Percentiles rank a stretch among this genome's conserved stretches.
Conservation (phyloP, 1,140 invertebrate genomes). For the Drosophila nigrodunni region DNA sequence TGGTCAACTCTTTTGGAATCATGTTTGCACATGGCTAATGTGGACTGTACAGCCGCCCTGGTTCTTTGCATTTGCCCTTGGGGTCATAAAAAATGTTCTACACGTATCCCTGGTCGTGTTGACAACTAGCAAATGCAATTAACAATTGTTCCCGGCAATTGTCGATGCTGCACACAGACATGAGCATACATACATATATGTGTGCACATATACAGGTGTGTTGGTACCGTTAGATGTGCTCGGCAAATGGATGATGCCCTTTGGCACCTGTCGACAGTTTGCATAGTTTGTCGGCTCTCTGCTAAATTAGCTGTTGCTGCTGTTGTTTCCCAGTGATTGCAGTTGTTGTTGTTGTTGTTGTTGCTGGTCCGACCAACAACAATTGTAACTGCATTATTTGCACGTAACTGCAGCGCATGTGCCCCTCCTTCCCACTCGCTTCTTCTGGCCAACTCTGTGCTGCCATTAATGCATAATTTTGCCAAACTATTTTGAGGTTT, state of each 20-base stretch:
- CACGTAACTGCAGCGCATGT: constrained; percentile 40
- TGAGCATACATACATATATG: constrained; percentile 5
- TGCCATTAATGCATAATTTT: constrained; percentile 83
- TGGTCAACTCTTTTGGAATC: constrained; percentile 6
- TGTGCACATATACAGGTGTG: constrained; percentile 5
- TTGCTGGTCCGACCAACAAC: constrained; percentile 38
- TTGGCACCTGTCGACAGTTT: constrained; percentile 74
- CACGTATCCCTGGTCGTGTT: constrained; percentile 67
- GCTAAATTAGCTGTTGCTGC: constrained; percentile 61
- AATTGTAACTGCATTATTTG: constrained; percentile 79
- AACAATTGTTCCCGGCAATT: constrained; percentile 74
- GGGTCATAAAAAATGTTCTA: constrained; percentile 57
- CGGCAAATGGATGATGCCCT: constrained; percentile 67
- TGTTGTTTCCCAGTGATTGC: neutral
- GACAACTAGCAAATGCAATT: constrained; percentile 83
- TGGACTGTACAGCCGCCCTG: neutral
- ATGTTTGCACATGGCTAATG: constrained; percentile 9
- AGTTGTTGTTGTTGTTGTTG: constrained; percentile 11
- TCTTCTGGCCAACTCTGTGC: constrained; percentile 16
- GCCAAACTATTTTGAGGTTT: constrained; percentile 83
- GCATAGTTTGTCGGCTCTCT: constrained; percentile 64
- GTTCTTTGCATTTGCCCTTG: neutral
- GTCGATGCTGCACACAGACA: constrained; percentile 42
- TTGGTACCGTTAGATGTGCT: constrained; percentile 60
- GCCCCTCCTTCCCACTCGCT: too few relatives aligned